Evolutionary conservation across 2,888 invertebrate genomes (phyloP).

Genomic region (Drosophila paramelanica): DNA sequence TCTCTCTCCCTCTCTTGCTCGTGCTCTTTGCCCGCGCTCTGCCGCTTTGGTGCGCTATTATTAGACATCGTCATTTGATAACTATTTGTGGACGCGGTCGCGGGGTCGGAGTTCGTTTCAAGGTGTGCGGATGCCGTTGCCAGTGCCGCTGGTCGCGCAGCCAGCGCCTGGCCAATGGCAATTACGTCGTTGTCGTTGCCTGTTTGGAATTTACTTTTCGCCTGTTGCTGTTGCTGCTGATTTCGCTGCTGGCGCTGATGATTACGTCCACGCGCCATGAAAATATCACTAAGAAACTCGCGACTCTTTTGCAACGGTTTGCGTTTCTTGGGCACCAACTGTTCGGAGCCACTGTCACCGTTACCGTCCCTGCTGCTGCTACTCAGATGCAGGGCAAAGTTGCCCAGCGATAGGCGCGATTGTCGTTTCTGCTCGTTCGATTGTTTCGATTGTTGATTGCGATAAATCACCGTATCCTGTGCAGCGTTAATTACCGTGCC

Average conservation of each 20-base stretch:
- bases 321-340: slow-evolving; percentile 49
- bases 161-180: slow-evolving; percentile 43
- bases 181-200: slow-evolving; percentile 50
- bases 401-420: slow-evolving; percentile 72
- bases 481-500: slow-evolving; percentile 61
- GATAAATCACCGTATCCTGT: slow-evolving; percentile 52
- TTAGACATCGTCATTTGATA: slow-evolving; percentile 84
- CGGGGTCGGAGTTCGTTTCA: slow-evolving; percentile 83
- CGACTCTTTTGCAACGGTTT: slow-evolving; percentile 81
- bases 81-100: slow-evolving; percentile 76
- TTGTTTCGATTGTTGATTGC: slow-evolving; percentile 57
- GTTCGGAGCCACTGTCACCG: slow-evolving; percentile 8
- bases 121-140: slow-evolving; percentile 75
- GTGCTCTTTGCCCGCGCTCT: slow-evolving; percentile 41
- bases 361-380: slow-evolving; percentile 10
- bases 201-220: slow-evolving; percentile 30
- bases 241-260: slow-evolving; percentile 81
- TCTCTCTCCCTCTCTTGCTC: slow-evolving; percentile 17
- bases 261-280: slow-evolving; percentile 85
- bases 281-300: slow-evolving; percentile 82
- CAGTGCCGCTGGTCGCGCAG: slow-evolving; percentile 40
- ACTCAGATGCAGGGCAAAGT: slow-evolving; percentile 52
- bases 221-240: slow-evolving; percentile 52
- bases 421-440: slow-evolving; percentile 68
- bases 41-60: slow-evolving; percentile 78